A percentile compares a stretch with the other conserved stretches of the same genome.
phyloP scores from a whole-genome alignment of 1,140 invertebrate species.

The Anastatus disparis region DNA sequence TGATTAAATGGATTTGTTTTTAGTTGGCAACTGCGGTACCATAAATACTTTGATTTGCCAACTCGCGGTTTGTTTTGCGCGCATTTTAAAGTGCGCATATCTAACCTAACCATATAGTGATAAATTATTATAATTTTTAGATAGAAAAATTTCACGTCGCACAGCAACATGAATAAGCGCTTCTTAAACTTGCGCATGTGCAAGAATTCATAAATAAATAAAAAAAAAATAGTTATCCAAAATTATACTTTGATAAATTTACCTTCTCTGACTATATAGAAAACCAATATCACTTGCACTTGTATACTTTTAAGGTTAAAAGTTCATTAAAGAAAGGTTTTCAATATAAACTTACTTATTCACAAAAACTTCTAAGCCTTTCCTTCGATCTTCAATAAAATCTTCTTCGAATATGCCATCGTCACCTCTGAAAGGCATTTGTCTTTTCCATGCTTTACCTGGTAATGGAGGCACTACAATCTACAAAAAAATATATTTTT shows the following conservation, averaged over 20 bases:
- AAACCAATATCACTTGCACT: background rate
- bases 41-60: no score
- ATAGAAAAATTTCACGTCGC: background rate
- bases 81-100: background rate
- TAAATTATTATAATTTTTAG: slow-evolving; percentile 14
- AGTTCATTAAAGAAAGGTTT: no score
- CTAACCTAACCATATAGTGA: slow-evolving; percentile 14
- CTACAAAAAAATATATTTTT: slow-evolving; percentile 64
- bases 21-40: no score
- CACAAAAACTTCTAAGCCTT: slow-evolving; percentile 97
- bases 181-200: background rate
- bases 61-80: slow-evolving; percentile 5
- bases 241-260: slow-evolving; percentile 19
- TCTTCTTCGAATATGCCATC: slow-evolving; percentile 99
- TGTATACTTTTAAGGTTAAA: background rate
- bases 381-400: slow-evolving; percentile 98
- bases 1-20: no score
- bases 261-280: no score
- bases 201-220: slow-evolving; percentile 13
- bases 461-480: slow-evolving; percentile 98
- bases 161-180: background rate
- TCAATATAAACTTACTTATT: slow-evolving; percentile 83
- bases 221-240: background rate
- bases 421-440: slow-evolving; percentile 96
- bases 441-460: slow-evolving; percentile 97